Conservation (phyloP, 2,888 invertebrate genomes). For the Temnothorax unifasciatus region DNA sequence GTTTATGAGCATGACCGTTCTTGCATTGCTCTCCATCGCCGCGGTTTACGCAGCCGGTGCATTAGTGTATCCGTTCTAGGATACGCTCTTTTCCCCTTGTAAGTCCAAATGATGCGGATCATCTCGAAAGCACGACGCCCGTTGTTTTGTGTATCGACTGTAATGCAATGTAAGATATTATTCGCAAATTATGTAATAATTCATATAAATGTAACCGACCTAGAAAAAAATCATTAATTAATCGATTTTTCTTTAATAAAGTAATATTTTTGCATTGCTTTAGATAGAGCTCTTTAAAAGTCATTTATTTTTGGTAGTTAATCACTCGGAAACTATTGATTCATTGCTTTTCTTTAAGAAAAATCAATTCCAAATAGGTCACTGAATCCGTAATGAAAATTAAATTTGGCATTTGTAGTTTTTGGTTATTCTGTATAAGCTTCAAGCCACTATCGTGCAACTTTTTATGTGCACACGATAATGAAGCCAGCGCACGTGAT, state of each 20-base stretch:
- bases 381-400: neutral
- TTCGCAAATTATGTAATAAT: neutral
- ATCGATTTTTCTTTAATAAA: neutral
- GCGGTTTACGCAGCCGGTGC: conserved; percentile 53
- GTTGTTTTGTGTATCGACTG: neutral
- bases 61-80: conserved; percentile 27
- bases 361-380: neutral
- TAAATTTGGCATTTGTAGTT: neutral
- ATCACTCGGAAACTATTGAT: neutral
- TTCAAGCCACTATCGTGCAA: neutral
- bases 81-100: neutral
- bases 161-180: neutral
- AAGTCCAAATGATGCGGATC: neutral
- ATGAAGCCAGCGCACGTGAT: conserved; percentile 26
- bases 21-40: conserved; percentile 64
- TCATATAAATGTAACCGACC: neutral
- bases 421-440: neutral
- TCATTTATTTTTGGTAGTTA: neutral
- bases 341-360: neutral
- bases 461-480: conserved; percentile 5
- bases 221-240: neutral
- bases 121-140: neutral
- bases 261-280: neutral
- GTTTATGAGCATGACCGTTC: conserved; percentile 68
- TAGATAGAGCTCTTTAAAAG: neutral